Evolutionary conservation across 30 jellyfish, hydroid and myxozoan species (phyloP), one percentile per base, ranked within the genome.

Genomic region (Turritopsis dohrnii): DNA sequence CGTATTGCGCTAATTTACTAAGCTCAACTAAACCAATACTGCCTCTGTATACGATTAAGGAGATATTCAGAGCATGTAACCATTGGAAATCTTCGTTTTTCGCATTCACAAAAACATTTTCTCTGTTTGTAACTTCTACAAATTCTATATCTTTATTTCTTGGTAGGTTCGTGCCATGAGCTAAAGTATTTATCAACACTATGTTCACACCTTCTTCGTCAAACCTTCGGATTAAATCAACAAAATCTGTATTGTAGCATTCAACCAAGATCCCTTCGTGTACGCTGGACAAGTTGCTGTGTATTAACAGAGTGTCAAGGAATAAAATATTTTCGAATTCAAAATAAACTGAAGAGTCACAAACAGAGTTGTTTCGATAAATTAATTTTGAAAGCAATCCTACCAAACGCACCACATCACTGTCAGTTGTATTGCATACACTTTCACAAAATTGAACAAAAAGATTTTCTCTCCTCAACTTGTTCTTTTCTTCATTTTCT

Each of bases 401-500:
- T 41, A 41, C 13, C 60, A 41, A 41, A 41, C 60, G 60, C 5
- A n/a, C 22, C 30, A 69, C 77, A 23, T n/a, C 8, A 27, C 30
- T 69, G 0, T 23, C 28, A 69, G 16, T 69, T n/a, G 30, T 69
- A 17, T 69, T 27, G 30, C 19, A 27, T 69, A 69, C 77, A 0
- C 28, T 69, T 69, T 69, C 77, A 27, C 30, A n/a, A 27, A 27
- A 69, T 69, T 69, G 77, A n/a, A 23, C 77, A 69, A 23, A 69
- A 1, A 7, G 22, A 69, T 69, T 69, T 41, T 41, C 60, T 13
- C 5, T 41, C 13, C 13, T 41, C 60, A 41, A 5, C 13, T 41
- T 41, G 5, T 13, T 41, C 60, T 41, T 13, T 13, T 41, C 60
- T 41, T 41, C 60, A 41, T 41, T 13, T 13, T 41, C 9, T 41